A percentile compares a stretch with the other conserved stretches of the same genome.
phyloP scores from a whole-genome alignment of 2,888 invertebrate genomes.

The Drosophila birchii region DNA sequence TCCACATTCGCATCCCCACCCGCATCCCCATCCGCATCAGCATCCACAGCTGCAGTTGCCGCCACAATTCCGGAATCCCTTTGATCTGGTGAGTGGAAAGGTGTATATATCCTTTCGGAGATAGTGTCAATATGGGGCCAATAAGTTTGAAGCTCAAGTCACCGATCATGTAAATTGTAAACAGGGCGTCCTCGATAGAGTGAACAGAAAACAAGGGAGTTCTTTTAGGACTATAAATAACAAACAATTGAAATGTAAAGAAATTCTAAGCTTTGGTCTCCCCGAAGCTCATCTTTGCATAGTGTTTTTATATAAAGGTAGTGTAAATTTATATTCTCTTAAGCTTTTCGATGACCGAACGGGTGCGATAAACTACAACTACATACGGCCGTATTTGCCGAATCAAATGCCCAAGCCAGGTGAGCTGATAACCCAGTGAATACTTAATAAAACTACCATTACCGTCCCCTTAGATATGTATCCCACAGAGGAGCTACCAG shows the following conservation, averaged over 20 bases:
- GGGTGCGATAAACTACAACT: slow-evolving; percentile 74
- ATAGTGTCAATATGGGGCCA: neutral
- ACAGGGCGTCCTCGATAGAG: neutral
- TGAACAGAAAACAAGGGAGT: neutral
- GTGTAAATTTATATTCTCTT: slow-evolving; percentile 7
- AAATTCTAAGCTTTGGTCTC: neutral
- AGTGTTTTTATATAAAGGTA: slow-evolving; percentile 12
- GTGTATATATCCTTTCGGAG: neutral
- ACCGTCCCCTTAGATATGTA: slow-evolving; percentile 9
- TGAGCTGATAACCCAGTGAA: slow-evolving; percentile 39
- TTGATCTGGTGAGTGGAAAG: slow-evolving; percentile 73
- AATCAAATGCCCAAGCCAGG: slow-evolving; percentile 70
- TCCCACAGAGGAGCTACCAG: slow-evolving; percentile 68
- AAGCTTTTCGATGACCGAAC: slow-evolving; percentile 77
- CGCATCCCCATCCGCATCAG: slow-evolving; percentile 55
- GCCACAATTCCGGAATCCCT: slow-evolving; percentile 76
- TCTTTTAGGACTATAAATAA: neutral
- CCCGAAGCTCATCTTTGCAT: neutral
- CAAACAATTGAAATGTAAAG: neutral
- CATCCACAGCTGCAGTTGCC: slow-evolving; percentile 75
- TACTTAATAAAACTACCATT: too few species aligned
- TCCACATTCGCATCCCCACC: slow-evolving; percentile 36
- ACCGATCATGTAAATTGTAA: neutral
- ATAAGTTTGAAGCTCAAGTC: neutral
- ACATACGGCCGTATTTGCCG: slow-evolving; percentile 73